Evolutionary conservation across 1,140 invertebrate genomes (phyloP).

Genomic region (Aleiodes sp.): DNA sequence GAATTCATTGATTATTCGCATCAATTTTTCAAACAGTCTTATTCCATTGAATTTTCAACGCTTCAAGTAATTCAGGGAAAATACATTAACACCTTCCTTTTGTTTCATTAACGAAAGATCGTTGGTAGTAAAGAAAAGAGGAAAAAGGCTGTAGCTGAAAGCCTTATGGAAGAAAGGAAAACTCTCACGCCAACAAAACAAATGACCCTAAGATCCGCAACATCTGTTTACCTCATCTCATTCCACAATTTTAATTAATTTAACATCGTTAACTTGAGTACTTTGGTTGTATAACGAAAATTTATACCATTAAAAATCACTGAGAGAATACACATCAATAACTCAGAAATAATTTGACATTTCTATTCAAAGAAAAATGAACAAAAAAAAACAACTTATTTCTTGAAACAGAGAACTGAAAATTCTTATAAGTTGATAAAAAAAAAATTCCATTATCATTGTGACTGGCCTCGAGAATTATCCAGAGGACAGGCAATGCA

Average conservation of each 20-base stretch:
- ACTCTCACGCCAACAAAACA: constrained; percentile 31
- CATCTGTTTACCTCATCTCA: constrained; percentile 42
- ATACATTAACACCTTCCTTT: constrained; percentile 46
- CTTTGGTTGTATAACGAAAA: constrained; percentile 6
- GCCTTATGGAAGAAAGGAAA: constrained; percentile 34
- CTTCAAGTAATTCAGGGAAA: constrained; percentile 27
- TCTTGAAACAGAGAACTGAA: too few species aligned
- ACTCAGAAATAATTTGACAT: too few species aligned
- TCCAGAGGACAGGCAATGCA: not conserved
- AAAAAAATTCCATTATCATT: constrained; percentile 4
- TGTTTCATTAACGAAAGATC: constrained; percentile 42
- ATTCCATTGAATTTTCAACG: constrained; percentile 19
- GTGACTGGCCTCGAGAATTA: not conserved
- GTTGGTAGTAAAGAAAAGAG: constrained; percentile 31
- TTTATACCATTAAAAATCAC: constrained; percentile 11
- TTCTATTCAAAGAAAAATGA: too few species aligned
- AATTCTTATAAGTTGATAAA: too few species aligned
- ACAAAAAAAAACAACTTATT: too few species aligned
- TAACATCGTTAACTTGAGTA: constrained; percentile 39
- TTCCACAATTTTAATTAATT: constrained; percentile 35
- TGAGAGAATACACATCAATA: not conserved
- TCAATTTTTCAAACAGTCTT: not conserved
- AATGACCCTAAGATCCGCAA: constrained; percentile 38
- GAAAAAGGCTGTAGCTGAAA: constrained; percentile 2
- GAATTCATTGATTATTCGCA: not conserved